A percentile compares a stretch with the other conserved stretches of the same genome.
Evolutionary conservation across 2,888 invertebrate species (phyloP).

Genomic region (Nezara viridula): DNA sequence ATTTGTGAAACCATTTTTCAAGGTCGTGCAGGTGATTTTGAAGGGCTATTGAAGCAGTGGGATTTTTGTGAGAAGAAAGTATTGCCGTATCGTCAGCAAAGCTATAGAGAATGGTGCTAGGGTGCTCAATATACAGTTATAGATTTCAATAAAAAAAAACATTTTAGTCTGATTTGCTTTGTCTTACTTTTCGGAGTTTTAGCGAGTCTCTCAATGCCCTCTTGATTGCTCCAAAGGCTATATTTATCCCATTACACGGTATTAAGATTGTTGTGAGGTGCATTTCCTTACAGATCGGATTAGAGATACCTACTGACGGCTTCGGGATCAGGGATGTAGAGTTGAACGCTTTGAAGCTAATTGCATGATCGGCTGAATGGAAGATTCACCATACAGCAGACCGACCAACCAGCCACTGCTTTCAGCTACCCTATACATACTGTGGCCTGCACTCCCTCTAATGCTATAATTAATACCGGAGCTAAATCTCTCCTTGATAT

Average conservation of each 20-base stretch:
- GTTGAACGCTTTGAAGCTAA: not conserved
- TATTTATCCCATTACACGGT: not conserved
- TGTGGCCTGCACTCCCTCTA: not conserved
- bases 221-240: no score
- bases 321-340: not conserved
- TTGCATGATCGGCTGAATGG: not conserved
- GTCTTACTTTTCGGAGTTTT: no score
- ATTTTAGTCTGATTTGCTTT: no score
- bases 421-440: not conserved
- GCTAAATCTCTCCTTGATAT: constrained; percentile 11
- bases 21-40: no score
- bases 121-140: no score
- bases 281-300: not conserved
- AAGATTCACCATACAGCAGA: not conserved
- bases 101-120: no score
- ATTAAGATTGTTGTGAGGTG: not conserved
- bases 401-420: not conserved
- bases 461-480: not conserved
- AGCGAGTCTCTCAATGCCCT: no score
- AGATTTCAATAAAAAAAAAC: no score
- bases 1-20: no score
- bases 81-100: no score
- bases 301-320: not conserved
- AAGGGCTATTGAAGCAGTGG: no score
- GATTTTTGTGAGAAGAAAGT: no score